phyloP scores from a whole-genome alignment of 2,797 vertebrate species.

The Tympanoctomys barrerae region DNA sequence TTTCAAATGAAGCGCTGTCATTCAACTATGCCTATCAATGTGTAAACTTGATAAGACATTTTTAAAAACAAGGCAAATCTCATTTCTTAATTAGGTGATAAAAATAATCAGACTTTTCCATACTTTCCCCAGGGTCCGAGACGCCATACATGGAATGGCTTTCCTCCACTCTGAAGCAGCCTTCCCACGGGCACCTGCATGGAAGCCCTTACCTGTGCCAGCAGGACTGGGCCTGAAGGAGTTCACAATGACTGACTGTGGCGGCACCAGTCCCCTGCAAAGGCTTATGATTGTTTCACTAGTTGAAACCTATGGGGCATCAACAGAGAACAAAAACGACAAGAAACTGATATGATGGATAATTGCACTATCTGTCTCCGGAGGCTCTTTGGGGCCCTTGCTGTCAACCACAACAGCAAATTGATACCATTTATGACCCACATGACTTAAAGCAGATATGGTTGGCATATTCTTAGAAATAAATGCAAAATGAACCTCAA shows the following conservation, averaged over 20 bases:
- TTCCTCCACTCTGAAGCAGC: conserved; percentile 79
- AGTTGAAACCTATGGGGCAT: conserved; percentile 64
- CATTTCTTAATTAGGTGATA: neutral
- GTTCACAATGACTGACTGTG: conserved; percentile 62
- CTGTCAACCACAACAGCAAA: neutral
- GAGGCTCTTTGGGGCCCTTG: neutral
- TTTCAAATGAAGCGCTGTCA: neutral
- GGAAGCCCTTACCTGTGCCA: conserved; percentile 80
- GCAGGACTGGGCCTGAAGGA: conserved; percentile 83
- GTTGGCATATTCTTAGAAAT: neutral
- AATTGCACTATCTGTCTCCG: neutral
- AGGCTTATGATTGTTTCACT: conserved; percentile 86
- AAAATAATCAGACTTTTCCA: conserved; percentile 53
- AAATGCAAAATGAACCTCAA: neutral
- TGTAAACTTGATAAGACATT: neutral
- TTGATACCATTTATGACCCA: neutral
- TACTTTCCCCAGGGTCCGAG: conserved; percentile 80
- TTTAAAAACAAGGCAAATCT: neutral
- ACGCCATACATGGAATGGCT: neutral
- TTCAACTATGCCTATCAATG: neutral
- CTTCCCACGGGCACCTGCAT: conserved; percentile 84
- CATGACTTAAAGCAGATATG: neutral
- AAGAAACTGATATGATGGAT: neutral
- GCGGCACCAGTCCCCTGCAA: conserved; percentile 72
- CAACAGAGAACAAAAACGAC: neutral